phyloP scores from a whole-genome alignment of 2,888 invertebrate genomes.

The Serripes groenlandicus region DNA sequence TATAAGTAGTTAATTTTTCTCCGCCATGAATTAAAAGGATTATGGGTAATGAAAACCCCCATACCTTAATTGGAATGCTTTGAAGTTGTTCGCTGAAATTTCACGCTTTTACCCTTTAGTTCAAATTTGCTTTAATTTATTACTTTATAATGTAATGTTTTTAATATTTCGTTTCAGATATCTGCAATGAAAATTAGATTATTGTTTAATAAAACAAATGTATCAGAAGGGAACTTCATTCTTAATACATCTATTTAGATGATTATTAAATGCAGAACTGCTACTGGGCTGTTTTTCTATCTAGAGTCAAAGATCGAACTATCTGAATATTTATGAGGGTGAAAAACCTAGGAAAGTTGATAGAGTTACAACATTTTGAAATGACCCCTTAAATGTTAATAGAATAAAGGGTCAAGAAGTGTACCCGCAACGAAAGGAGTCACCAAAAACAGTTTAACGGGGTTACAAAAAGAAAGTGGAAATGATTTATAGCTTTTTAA shows the following conservation, averaged over 20 bases:
- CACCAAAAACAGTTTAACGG: not conserved
- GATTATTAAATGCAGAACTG: too few species aligned
- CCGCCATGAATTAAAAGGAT: constrained; percentile 41
- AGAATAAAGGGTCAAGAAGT: constrained; percentile 8
- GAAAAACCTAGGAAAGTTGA: too few species aligned
- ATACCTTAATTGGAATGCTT: constrained; percentile 50
- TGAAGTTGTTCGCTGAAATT: constrained; percentile 43
- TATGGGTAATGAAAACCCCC: constrained; percentile 53
- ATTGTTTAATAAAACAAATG: too few species aligned
- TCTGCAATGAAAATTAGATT: too few species aligned
- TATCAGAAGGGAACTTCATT: too few species aligned
- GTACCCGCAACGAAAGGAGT: constrained; percentile 4
- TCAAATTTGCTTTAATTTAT: too few species aligned
- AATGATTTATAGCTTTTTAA: not conserved
- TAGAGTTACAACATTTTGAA: constrained; percentile 13
- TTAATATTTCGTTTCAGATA: too few species aligned
- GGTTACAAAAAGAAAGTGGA: not conserved
- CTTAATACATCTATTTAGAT: too few species aligned
- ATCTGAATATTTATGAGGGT: too few species aligned
- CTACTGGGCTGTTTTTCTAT: too few species aligned
- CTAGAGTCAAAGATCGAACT: too few species aligned
- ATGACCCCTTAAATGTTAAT: constrained; percentile 16
- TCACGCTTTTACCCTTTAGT: constrained; percentile 10
- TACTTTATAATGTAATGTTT: too few species aligned
- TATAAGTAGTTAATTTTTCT: constrained; percentile 39